These are phyloP conservation scores for Bombus waltoni DNA, from an alignment of 1,140 invertebrate species.

Conservation along the genomic window DNA sequence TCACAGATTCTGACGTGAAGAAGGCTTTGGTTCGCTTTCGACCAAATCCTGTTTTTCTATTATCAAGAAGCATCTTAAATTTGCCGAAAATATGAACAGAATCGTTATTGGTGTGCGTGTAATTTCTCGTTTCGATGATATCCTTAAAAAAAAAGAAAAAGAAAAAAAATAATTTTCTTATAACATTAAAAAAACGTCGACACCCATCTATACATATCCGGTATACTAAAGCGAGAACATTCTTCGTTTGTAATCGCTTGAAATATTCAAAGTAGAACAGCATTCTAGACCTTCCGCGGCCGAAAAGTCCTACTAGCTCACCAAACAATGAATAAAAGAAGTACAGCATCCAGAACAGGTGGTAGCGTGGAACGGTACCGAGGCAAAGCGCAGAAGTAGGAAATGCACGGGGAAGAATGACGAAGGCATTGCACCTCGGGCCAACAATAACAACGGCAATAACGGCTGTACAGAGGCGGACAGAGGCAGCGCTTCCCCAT, in stretches of 20 bases:
- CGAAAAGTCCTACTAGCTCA: background rate
- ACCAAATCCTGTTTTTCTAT: no score
- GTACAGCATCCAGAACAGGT: background rate
- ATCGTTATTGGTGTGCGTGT: no score
- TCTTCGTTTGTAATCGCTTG: background rate
- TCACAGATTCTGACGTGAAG: background rate
- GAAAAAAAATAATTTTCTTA: no score
- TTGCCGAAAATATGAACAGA: no score
- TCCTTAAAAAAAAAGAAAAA: no score
- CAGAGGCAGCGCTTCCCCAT: constrained; percentile 21
- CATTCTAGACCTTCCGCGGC: background rate
- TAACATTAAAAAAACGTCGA: background rate
- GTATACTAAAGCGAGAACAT: background rate
- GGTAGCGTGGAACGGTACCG: background rate
- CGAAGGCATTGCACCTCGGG: constrained; percentile 63
- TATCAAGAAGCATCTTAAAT: no score
- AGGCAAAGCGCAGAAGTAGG: constrained; percentile 16
- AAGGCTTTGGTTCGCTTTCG: no score
- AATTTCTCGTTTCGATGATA: no score
- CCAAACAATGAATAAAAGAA: background rate
- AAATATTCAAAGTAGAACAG: background rate
- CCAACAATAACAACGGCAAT: constrained; percentile 48
- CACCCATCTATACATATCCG: background rate
- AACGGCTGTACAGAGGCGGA: constrained; percentile 34
- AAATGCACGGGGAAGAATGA: constrained; percentile 62